Evolutionary conservation across 2,113 vertebrate genomes (phyloP).

Genomic region (Phocoena sinus): DNA sequence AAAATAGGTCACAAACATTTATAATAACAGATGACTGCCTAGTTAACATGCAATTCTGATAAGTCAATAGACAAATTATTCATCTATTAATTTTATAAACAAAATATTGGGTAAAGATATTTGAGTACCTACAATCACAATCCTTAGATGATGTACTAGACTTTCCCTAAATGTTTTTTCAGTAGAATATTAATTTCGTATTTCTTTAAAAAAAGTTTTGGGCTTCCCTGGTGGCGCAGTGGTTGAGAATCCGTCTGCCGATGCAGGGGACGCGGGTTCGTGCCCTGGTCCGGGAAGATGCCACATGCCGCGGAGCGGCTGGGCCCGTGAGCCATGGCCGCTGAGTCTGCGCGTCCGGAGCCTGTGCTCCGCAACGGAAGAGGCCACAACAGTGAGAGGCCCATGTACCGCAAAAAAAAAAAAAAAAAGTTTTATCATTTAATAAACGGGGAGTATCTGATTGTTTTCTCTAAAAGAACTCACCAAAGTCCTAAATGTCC

Average conservation of each 20-base stretch:
- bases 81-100: background rate
- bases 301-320: no score
- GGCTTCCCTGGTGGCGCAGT: no score
- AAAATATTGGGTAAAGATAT: background rate
- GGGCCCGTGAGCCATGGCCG: no score
- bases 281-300: no score
- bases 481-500: background rate
- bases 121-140: background rate
- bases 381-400: no score
- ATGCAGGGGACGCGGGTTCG: no score
- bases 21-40: background rate
- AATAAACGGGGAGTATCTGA: background rate
- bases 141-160: background rate
- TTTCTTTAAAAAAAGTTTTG: background rate
- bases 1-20: background rate
- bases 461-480: background rate
- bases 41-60: background rate
- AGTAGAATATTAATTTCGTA: background rate
- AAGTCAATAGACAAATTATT: background rate
- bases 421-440: background rate
- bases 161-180: background rate
- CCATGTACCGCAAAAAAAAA: no score
- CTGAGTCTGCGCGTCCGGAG: no score
- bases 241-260: no score
- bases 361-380: no score